Percentiles rank a stretch among this genome's conserved stretches.
Conservation (phyloP, 1,140 invertebrate species). For the Aradophagus sp. region DNA sequence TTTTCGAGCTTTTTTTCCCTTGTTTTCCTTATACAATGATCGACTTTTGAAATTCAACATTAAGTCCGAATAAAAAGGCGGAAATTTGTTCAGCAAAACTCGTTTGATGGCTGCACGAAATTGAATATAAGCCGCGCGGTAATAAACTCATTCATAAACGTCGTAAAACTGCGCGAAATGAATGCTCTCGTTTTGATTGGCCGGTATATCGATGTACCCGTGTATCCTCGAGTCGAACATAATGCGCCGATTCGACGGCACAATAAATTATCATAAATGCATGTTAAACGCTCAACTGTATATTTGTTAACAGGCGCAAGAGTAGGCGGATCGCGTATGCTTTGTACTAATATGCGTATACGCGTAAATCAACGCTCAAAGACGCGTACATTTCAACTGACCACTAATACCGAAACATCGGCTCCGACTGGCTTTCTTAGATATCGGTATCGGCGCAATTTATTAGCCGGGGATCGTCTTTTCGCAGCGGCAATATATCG, state of each 20-base stretch:
- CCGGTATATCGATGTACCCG: slow-evolving; percentile 46
- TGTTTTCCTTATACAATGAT: too few relatives aligned
- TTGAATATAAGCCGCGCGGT: slow-evolving; percentile 5
- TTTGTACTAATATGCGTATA: slow-evolving; percentile 55
- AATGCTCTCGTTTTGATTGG: slow-evolving; percentile 58
- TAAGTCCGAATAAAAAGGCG: too few relatives aligned
- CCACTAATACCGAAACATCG: slow-evolving; percentile 39
- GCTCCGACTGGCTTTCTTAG: slow-evolving; percentile 44
- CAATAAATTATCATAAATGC: slow-evolving; percentile 62
- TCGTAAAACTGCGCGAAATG: slow-evolving; percentile 31
- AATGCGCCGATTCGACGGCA: slow-evolving; percentile 55
- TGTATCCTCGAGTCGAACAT: slow-evolving; percentile 56
- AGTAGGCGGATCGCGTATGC: slow-evolving; percentile 59
- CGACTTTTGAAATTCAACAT: too few relatives aligned
- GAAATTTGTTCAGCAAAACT: too few relatives aligned
- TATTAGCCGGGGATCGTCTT: slow-evolving; percentile 51
- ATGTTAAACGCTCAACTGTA: slow-evolving; percentile 59
- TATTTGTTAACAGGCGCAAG: slow-evolving; percentile 61
- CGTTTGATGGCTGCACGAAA: too few relatives aligned
- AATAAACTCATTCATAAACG: slow-evolving; percentile 50
- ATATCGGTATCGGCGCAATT: slow-evolving; percentile 57
- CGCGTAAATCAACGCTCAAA: slow-evolving; percentile 55
- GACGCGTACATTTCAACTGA: slow-evolving; percentile 53
- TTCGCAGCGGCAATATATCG: slow-evolving; percentile 41
- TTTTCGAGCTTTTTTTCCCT: too few relatives aligned